These are phyloP conservation scores for Pleuronectes platessa DNA, from an alignment of 2,113 vertebrate species.

Conservation along the genomic window DNA sequence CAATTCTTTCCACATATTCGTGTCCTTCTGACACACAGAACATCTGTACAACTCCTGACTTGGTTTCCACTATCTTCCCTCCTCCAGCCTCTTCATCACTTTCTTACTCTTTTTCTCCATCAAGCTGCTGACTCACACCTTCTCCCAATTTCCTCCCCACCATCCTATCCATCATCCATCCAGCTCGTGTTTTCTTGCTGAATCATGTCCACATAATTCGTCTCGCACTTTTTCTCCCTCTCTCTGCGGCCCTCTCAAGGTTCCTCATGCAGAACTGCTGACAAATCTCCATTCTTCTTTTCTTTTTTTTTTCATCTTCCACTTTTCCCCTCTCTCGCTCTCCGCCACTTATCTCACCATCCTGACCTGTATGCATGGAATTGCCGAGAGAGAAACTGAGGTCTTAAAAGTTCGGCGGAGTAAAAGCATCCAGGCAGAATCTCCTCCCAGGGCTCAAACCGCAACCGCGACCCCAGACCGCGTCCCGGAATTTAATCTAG, in stretches of 20 bases:
- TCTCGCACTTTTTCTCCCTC: slow-evolving; percentile 40
- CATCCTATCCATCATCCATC: slow-evolving; percentile 64
- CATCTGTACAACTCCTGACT: slow-evolving; percentile 35
- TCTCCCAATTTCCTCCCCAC: slow-evolving; percentile 50
- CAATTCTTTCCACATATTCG: slow-evolving; percentile 33
- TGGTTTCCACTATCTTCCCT: slow-evolving; percentile 38
- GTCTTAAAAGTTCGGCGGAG: slow-evolving; percentile 26
- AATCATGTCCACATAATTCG: slow-evolving; percentile 67
- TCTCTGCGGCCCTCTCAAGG: slow-evolving; percentile 54
- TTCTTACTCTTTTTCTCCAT: slow-evolving; percentile 54
- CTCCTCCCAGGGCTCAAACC: slow-evolving; percentile 43
- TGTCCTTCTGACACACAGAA: slow-evolving; percentile 18
- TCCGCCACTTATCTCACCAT: slow-evolving; percentile 52
- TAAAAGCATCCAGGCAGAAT: slow-evolving; percentile 50
- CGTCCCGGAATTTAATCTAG: slow-evolving; percentile 56
- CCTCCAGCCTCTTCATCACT: slow-evolving; percentile 35
- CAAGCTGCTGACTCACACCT: slow-evolving; percentile 66
- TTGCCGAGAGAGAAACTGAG: slow-evolving; percentile 37
- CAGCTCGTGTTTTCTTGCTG: slow-evolving; percentile 56
- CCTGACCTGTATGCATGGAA: slow-evolving; percentile 25
- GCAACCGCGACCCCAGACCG: slow-evolving; percentile 50
- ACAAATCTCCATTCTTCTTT: slow-evolving; percentile 32
- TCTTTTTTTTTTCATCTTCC: background rate
- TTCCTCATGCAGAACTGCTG: slow-evolving; percentile 66
- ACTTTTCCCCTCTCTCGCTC: slow-evolving; percentile 1